These are phyloP conservation scores for Sinodicranocentrus sp. DNA, from an alignment of 2,888 invertebrate genomes.

Conservation along the genomic window DNA sequence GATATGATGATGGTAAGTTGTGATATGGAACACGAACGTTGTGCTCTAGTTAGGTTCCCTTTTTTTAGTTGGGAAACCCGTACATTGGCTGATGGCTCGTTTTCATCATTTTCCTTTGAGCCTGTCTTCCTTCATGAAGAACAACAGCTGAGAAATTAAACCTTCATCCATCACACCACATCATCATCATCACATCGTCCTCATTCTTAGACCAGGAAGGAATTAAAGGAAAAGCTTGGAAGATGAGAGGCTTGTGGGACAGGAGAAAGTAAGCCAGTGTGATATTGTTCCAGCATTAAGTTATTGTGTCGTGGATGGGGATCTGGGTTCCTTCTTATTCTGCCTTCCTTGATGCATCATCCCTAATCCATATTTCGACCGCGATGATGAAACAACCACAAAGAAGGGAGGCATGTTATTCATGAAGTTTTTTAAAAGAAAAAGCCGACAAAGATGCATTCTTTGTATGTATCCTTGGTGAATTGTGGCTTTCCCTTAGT, in stretches of 20 bases:
- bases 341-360: slow-evolving; percentile 1
- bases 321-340: no score
- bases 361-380: slow-evolving; percentile 2
- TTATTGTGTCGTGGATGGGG: no score
- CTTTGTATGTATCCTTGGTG: background rate
- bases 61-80: background rate
- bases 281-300: no score
- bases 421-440: no score
- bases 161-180: slow-evolving; percentile 65
- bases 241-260: no score
- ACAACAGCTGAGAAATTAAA: slow-evolving; percentile 66
- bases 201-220: no score
- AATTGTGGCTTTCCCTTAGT: background rate
- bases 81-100: background rate
- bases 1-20: background rate
- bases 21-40: slow-evolving; percentile 30
- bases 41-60: background rate
- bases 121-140: slow-evolving; percentile 25
- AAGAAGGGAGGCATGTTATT: no score
- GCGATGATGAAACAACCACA: no score
- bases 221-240: no score
- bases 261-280: no score
- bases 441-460: no score
- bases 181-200: no score
- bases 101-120: background rate